Percentiles rank a stretch among this genome's conserved stretches.
phyloP scores from a whole-genome alignment of 2,797 vertebrate species.

The Smutsia gigantea region DNA sequence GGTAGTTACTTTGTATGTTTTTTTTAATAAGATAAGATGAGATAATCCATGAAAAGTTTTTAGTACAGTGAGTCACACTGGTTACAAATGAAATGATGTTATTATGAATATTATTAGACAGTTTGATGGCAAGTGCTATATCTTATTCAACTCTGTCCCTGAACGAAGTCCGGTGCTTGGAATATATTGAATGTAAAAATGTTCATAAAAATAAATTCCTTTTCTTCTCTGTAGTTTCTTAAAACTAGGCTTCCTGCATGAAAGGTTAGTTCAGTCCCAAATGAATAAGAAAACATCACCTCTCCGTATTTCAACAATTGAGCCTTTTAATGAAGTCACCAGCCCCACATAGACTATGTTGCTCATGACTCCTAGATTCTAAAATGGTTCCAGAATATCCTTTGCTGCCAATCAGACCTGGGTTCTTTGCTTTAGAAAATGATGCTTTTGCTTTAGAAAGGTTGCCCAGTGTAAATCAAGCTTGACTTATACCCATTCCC shows the following conservation, averaged over 20 bases:
- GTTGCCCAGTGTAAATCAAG: not conserved
- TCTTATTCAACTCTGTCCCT: not conserved
- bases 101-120: not conserved
- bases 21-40: not conserved
- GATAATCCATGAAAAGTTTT: not conserved
- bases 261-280: not conserved
- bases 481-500: no score
- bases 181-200: not conserved
- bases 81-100: not conserved
- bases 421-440: not conserved
- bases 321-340: not conserved
- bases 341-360: not conserved
- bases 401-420: not conserved
- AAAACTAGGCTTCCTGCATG: not conserved
- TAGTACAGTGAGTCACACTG: not conserved
- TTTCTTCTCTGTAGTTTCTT: not conserved
- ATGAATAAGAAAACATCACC: not conserved
- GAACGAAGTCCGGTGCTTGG: not conserved
- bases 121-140: rapidly evolving
- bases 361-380: not conserved
- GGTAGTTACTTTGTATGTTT: not conserved
- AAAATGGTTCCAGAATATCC: not conserved
- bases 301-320: not conserved
- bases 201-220: not conserved
- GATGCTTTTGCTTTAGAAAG: not conserved